These are phyloP conservation scores for Notolepis coatsorum DNA, from an alignment of 2,797 vertebrate genomes.

Conservation along the genomic window DNA sequence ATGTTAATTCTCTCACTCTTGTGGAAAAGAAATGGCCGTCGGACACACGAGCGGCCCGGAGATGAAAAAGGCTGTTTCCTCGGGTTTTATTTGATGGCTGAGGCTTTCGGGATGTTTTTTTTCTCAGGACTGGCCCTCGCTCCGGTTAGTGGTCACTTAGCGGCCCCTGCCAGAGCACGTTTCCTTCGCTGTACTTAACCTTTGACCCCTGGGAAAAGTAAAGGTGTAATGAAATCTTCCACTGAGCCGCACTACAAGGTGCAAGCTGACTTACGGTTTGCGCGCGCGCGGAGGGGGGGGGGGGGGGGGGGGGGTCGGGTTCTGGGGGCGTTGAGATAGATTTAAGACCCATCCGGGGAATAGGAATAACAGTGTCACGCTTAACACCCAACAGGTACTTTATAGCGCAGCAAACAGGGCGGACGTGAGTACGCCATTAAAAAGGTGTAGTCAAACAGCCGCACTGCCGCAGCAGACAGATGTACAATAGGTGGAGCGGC, in stretches of 20 bases:
- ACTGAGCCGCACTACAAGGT: constrained; percentile 80
- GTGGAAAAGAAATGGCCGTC: constrained; percentile 68
- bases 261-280: constrained; percentile 75
- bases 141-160: constrained; percentile 85
- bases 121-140: constrained; percentile 70
- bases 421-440: neutral
- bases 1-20: constrained; percentile 80
- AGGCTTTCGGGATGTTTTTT: constrained; percentile 76
- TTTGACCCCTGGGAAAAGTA: constrained; percentile 85
- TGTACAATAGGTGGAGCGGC: neutral
- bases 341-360: constrained; percentile 70
- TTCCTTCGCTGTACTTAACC: constrained; percentile 93
- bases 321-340: constrained; percentile 62
- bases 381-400: constrained; percentile 57
- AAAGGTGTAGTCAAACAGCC: constrained; percentile 22
- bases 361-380: constrained; percentile 49
- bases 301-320: no score
- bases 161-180: constrained; percentile 84
- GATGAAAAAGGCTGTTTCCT: constrained; percentile 80
- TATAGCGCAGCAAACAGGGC: constrained; percentile 29
- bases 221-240: constrained; percentile 86
- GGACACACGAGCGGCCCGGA: constrained; percentile 68
- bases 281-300: no score
- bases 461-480: neutral
- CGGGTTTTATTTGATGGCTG: constrained; percentile 83